Evolutionary conservation across 1,140 invertebrate genomes (phyloP).

Genomic region (Dreissena rostriformis): DNA sequence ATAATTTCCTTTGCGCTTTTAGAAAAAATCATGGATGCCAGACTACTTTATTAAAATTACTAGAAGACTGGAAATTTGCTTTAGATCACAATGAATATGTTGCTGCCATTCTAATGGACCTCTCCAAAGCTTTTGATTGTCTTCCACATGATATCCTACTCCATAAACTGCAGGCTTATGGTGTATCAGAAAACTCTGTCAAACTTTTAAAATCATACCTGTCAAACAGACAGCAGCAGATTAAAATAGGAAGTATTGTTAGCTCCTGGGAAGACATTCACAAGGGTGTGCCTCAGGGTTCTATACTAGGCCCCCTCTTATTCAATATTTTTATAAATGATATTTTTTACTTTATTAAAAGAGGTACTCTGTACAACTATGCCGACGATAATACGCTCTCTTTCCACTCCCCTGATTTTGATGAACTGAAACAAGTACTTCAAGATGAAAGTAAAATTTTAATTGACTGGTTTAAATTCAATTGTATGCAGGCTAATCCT

Average conservation of each 20-base stretch:
- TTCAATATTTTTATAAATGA: constrained; percentile 13
- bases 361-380: constrained; percentile 5
- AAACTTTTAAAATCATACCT: not conserved
- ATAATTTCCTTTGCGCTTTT: constrained; percentile 38
- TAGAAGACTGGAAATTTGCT: constrained; percentile 7
- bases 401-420: not conserved
- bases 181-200: not conserved
- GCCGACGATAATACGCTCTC: constrained; percentile 42
- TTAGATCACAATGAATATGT: constrained; percentile 21
- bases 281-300: constrained; percentile 3
- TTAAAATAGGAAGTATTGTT: not conserved
- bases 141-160: too few species aligned
- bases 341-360: not conserved
- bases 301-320: not conserved
- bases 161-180: not conserved
- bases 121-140: constrained; percentile 26
- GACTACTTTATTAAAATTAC: too few species aligned
- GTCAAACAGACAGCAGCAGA: not conserved
- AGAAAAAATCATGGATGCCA: too few species aligned
- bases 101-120: constrained; percentile 1
- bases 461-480: constrained; percentile 18
- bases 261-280: not conserved
- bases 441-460: not conserved
- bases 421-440: constrained; percentile 9
- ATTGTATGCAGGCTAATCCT: constrained; percentile 32